Conservation (phyloP, 2,797 vertebrate genomes). For the Prunella strophiata region DNA sequence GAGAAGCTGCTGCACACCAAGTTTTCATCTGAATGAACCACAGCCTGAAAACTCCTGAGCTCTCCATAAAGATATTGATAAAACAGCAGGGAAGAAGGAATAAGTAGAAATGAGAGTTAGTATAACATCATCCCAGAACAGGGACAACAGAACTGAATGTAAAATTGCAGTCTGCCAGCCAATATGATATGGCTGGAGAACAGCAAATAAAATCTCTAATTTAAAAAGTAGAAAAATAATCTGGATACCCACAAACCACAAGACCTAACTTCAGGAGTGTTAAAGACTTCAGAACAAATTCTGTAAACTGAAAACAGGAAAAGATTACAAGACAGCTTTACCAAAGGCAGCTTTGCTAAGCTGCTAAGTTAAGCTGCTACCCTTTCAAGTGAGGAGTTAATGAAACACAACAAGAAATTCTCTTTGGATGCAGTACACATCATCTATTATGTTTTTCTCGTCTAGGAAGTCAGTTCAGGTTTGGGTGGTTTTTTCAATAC, state of each 20-base stretch:
- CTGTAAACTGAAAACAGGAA: not conserved
- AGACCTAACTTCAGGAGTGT: not conserved
- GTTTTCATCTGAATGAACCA: not conserved
- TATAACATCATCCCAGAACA: not conserved
- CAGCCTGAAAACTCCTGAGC: not conserved
- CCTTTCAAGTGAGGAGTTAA: not conserved
- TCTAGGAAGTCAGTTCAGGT: not conserved
- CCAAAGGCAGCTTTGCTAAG: not conserved
- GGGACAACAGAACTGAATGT: not conserved
- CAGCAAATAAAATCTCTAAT: not conserved
- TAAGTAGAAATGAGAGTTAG: not conserved
- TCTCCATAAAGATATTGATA: not conserved
- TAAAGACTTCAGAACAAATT: not conserved
- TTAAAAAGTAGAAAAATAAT: not conserved
- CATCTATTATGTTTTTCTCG: not conserved
- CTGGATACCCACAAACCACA: not conserved
- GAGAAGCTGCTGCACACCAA: not conserved
- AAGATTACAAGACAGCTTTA: not conserved
- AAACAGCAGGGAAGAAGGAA: not conserved
- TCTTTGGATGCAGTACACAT: not conserved
- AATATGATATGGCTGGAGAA: not conserved
- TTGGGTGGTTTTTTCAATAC: not conserved
- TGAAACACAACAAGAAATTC: not conserved
- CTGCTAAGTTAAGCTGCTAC: not conserved
- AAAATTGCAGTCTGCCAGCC: not conserved